Conservation (phyloP, 2,797 vertebrate species). For the Corythornis leucogaster region DNA sequence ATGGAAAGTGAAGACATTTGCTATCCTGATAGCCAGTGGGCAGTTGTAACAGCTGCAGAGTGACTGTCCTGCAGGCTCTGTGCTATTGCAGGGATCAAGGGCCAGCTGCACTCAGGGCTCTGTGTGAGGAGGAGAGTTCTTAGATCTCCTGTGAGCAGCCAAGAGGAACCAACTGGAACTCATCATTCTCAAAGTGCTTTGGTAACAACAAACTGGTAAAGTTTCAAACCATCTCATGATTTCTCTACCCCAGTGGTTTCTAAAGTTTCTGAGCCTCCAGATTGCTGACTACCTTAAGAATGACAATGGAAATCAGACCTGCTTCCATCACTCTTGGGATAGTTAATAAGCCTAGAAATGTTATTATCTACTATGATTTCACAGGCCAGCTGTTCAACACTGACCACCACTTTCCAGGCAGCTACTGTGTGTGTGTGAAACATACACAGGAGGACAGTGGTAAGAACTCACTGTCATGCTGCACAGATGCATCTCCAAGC, state of each 20-base stretch:
- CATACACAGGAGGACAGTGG: not conserved
- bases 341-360: not conserved
- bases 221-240: not conserved
- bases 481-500: not conserved
- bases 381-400: not conserved
- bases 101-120: not conserved
- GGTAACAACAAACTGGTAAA: not conserved
- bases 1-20: constrained; percentile 15
- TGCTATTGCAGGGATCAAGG: not conserved
- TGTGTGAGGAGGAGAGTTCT: not conserved
- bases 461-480: not conserved
- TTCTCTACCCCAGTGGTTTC: not conserved
- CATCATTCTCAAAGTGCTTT: not conserved
- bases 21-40: constrained; percentile 20
- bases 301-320: not conserved
- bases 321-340: not conserved
- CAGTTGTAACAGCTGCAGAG: constrained; percentile 23
- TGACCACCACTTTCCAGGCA: not conserved
- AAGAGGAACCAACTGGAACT: not conserved
- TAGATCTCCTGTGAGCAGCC: not conserved
- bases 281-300: not conserved
- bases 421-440: not conserved
- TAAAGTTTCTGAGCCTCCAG: not conserved
- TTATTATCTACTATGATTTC: not conserved
- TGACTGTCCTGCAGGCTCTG: not conserved